Percentiles rank a stretch among this genome's conserved stretches.
Evolutionary conservation across 2,888 invertebrate genomes (phyloP).

Genomic region (Nebria brevicollis): DNA sequence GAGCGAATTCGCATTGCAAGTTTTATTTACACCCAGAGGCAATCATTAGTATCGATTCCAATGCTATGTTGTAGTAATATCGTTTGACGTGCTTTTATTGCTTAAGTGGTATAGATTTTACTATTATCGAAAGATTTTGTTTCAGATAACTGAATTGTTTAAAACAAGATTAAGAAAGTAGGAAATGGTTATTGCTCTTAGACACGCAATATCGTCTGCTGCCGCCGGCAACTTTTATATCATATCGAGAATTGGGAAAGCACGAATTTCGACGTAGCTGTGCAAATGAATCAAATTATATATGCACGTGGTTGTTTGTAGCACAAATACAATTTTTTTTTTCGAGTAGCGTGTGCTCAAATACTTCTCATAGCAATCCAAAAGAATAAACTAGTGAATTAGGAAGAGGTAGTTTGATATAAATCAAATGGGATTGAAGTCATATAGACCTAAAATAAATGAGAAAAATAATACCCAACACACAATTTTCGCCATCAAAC

Average conservation of each 20-base stretch:
- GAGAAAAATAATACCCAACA: background rate
- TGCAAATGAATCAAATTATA: background rate
- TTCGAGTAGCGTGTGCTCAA: conserved; percentile 32
- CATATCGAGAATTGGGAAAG: conserved; percentile 5
- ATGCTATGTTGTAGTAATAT: conserved; percentile 34
- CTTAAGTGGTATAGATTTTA: conserved; percentile 47
- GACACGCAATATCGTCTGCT: conserved; percentile 36
- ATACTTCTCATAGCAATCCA: conserved; percentile 38
- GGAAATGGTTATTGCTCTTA: conserved; percentile 34
- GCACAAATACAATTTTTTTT: conserved; percentile 30
- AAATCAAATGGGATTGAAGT: background rate
- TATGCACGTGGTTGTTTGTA: background rate
- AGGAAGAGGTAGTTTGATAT: conserved; percentile 10
- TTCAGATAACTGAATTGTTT: conserved; percentile 47
- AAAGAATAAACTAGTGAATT: conserved; percentile 27
- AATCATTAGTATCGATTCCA: conserved; percentile 38
- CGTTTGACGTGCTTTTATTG: conserved; percentile 45
- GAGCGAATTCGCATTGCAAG: conserved; percentile 28
- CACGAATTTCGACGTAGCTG: conserved; percentile 8
- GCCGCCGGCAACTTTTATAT: conserved; percentile 21
- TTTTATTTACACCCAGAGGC: conserved; percentile 1
- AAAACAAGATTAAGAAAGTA: conserved; percentile 46
- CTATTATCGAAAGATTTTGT: conserved; percentile 46
- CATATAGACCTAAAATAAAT: conserved; percentile 2
- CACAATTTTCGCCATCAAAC: background rate